These are phyloP conservation scores for Pipistrellus pygmaeus DNA, from an alignment of 2,797 vertebrate species.

Conservation along the genomic window DNA sequence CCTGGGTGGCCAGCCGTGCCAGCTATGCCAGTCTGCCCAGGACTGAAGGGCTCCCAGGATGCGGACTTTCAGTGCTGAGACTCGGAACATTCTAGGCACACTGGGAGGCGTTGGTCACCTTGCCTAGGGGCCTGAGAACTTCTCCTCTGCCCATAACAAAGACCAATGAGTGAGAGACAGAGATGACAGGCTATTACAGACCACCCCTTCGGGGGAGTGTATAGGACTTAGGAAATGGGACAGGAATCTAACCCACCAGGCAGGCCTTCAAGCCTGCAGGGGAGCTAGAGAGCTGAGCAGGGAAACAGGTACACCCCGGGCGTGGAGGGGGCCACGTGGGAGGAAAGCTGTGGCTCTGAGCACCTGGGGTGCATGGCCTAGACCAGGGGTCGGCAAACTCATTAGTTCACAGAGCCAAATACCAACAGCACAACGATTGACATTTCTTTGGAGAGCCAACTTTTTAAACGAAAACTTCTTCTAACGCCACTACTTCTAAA, in stretches of 20 bases:
- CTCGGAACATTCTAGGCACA: neutral
- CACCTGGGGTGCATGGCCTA: neutral
- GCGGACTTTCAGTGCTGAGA: neutral
- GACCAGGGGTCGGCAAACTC: neutral
- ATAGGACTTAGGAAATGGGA: neutral
- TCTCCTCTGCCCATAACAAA: neutral
- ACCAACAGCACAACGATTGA: too few relatives aligned
- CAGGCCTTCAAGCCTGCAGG: neutral
- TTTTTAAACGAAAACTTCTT: too few relatives aligned
- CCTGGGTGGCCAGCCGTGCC: neutral
- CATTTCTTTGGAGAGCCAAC: too few relatives aligned
- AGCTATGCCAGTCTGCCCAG: neutral
- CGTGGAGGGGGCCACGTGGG: neutral
- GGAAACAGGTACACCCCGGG: constrained; percentile 34
- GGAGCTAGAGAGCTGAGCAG: neutral
- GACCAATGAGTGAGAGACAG: neutral
- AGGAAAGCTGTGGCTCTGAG: neutral
- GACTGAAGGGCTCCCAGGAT: neutral
- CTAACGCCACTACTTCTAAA: too few relatives aligned
- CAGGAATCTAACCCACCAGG: neutral
- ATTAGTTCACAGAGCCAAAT: too few relatives aligned
- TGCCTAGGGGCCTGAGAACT: neutral
- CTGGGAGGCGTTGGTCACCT: neutral
- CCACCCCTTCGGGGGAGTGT: too few relatives aligned
- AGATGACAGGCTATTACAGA: neutral